Evolutionary conservation across 2,797 vertebrate species (phyloP), one percentile per base, ranked within the genome.

Genomic region (Falco berigora): DNA sequence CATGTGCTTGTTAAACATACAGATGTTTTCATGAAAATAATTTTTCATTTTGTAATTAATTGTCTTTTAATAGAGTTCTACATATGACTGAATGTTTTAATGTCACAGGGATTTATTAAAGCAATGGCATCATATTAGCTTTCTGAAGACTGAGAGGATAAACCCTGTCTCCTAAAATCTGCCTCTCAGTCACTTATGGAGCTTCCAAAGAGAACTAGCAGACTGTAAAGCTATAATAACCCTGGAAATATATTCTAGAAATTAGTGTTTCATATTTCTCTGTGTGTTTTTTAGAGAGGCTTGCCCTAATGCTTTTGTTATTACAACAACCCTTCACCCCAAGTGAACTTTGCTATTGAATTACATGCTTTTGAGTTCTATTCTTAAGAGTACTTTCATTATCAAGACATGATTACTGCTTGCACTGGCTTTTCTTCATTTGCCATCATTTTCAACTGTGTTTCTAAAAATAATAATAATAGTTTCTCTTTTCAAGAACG

Each of bases 401-500:
- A 30, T 66, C 34, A 16, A 72, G 36, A 61, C 36, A 20, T 44
- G 36, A 30, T 90, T 66, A 50, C 34, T 50, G 62, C 59, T 93
- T 50, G 21, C 46, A 36, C 16, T 85, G 55, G 25, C 40, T 58
- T 75, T 96, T 81, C 12, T 82, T 47, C 20, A 21, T 72, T 69
- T 87, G 27, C 28, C 34, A 7, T 66, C 1, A 6, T 46, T 79
- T 91, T 63, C 21, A 87, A 28, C 28, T 79, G 20, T 73, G 25
- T 52, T 64, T 79, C 75, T 67, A 59, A 56, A 49, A 40, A 63
- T 62, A 40, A 63, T 55, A 30, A 84, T 44, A 53, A n/a, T 42
- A 47, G 20, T 94, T 96, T 90, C 58, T 93, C 40, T 83, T 94
- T 94, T 96, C 75, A 92, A 99, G 99, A 98, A 99, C 99, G 1